Base-by-base conservation (phyloP, 1,140 invertebrate genomes). In the Monochamus saltuarius region DNA sequence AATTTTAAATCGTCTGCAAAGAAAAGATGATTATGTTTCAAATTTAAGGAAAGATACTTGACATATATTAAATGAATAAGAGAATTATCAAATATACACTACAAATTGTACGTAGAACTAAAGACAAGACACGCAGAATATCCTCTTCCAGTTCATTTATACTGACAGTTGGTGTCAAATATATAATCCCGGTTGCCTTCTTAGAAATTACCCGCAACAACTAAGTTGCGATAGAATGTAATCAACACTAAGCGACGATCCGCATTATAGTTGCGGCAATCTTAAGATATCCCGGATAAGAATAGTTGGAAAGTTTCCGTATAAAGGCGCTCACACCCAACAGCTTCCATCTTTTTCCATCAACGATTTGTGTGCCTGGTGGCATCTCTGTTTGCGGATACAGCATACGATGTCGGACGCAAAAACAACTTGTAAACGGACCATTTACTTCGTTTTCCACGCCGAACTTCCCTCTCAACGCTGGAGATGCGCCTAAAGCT, bases 351-450 rank as follows among this genome's bases (percentile, higher is more conserved):
- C 14, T 4, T 47, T 46, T 19, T 47, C 10, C 2, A 19, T 7
- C 10, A 22, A 17, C 35, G 49, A 51, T 51, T 51, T 17, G 49
- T 36, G 36, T 17, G 49, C n/a, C 49, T 51, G 8, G 50, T 47
- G 29, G 49, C 49, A 22, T 51, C 49, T 51, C 36, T 51, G 49
- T 51, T 51, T 51, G 37, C 7, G 49, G 54, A 55, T 29, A 34
- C 29, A 60, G 54, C 58, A 60, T 60, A 60, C 58, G 58, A 7
- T 58, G 22, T 35, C 16, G 49, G 59, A 56, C 42, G 56, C 59
- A 65, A 65, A 65, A 65, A 65, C 63, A 65, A 65, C 63, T 65
- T 62, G 59, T 65, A 65, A 65, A 62, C 63, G 63, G 59, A 65
- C 63, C 63, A 65, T 65, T 65, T 65, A 56, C 59, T 61, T 55